Percentiles rank a stretch among this genome's conserved stretches.
Evolutionary conservation across 2,113 vertebrate genomes (phyloP).

Genomic region (Pongo pygmaeus): DNA sequence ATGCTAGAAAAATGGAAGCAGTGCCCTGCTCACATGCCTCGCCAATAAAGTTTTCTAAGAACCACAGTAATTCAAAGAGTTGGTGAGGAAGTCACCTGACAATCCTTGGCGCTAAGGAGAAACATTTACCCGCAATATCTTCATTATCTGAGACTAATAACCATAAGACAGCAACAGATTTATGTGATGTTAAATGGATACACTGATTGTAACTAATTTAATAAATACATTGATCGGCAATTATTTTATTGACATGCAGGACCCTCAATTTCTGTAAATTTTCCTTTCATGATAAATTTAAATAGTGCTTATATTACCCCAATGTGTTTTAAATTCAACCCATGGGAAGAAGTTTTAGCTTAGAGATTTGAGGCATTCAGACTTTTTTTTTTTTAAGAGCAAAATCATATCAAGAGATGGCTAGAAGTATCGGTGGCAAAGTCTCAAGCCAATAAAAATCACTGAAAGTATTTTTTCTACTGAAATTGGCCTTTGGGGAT

Average conservation of each 20-base stretch:
- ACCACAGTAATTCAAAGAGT: slow-evolving; percentile 67
- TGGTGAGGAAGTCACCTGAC: slow-evolving; percentile 54
- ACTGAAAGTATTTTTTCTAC: slow-evolving; percentile 76
- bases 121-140: slow-evolving; percentile 59
- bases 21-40: slow-evolving; percentile 45
- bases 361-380: slow-evolving; percentile 72
- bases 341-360: slow-evolving; percentile 72
- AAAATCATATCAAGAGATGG: slow-evolving; percentile 74
- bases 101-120: slow-evolving; percentile 52
- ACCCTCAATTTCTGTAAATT: slow-evolving; percentile 38
- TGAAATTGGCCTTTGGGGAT: slow-evolving; percentile 78
- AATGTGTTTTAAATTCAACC: slow-evolving; percentile 77
- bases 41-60: slow-evolving; percentile 72
- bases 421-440: slow-evolving; percentile 66
- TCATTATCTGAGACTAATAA: slow-evolving; percentile 67
- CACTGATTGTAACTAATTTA: slow-evolving; percentile 61
- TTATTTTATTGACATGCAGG: slow-evolving; percentile 60
- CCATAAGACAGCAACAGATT: slow-evolving; percentile 65
- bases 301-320: slow-evolving; percentile 52
- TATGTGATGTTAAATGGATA: slow-evolving; percentile 53
- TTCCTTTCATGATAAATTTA: slow-evolving; percentile 44
- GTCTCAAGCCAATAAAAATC: slow-evolving; percentile 80
- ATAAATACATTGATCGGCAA: slow-evolving; percentile 74
- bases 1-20: slow-evolving; percentile 63
- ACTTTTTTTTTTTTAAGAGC: slow-evolving; percentile 73